A percentile compares a stretch with the other conserved stretches of the same genome.
Conservation (phyloP, 2,797 vertebrate species). For the Calcarius lapponicus region DNA sequence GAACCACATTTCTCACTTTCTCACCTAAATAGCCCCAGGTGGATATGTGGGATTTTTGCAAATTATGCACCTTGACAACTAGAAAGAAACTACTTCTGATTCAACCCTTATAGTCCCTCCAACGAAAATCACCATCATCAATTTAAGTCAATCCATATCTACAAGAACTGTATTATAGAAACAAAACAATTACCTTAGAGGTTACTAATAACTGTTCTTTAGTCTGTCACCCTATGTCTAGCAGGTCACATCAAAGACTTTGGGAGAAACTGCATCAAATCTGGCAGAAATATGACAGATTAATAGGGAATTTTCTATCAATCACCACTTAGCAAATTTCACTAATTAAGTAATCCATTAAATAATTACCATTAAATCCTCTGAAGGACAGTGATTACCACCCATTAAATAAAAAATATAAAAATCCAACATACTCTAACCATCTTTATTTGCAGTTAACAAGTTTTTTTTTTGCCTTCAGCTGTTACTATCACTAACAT, state of each 20-base stretch:
- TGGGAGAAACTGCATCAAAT: neutral
- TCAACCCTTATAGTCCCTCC: neutral
- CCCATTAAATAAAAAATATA: neutral
- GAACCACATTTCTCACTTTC: neutral
- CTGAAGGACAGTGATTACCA: neutral
- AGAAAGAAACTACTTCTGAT: neutral
- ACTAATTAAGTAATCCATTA: neutral
- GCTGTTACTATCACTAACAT: neutral
- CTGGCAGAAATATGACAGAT: neutral
- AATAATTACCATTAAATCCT: neutral
- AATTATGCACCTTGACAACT: neutral
- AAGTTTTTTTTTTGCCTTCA: neutral
- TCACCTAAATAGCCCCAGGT: neutral
- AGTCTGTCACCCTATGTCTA: neutral
- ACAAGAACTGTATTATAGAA: neutral
- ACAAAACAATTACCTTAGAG: neutral
- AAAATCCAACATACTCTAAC: neutral
- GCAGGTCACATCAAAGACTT: neutral
- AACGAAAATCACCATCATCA: neutral
- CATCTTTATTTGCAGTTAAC: neutral
- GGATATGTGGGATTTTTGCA: neutral
- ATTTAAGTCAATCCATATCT: neutral
- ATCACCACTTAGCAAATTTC: neutral
- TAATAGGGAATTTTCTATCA: neutral
- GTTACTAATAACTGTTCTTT: neutral